Evolutionary conservation across 1,140 invertebrate genomes (phyloP), one percentile per base, ranked within the genome.

Genomic region (Anastatus disparis): DNA sequence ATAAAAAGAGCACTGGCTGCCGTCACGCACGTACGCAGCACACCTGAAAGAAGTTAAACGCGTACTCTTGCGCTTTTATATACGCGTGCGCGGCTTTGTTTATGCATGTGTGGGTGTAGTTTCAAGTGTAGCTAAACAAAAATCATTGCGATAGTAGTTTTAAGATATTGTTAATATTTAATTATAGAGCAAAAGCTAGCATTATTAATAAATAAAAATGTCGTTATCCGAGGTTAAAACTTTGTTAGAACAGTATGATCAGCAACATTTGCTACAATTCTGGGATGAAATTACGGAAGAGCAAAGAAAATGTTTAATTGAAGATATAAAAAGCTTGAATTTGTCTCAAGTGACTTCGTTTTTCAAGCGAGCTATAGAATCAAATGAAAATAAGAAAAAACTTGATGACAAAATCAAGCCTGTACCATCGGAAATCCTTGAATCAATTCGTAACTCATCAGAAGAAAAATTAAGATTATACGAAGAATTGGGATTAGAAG

Each of bases 241-340:
- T 0, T 71, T 75, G 50, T 35, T 84, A 0, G 22, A 59, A 10
- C 69, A 74, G 9, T 77, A 77, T 35, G 27, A 74, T 8, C 97
- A 99, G 86, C 90, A 93, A 62, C 96, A 98, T 83, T 85, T 98
- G 67, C 81, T 98, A 8, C 88, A 91, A 76, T 98, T 94, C 84
- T 97, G 93, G 93, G 87, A 92, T 69, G 87, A 91, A 70, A 79
- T 98, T 2, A 86, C 84, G 22, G 86, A 91, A 7, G 85, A 90
- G 52, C 89, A 97, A 76, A 89, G 88, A 70, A 76, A 88, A 38
- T 76, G 85, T 26, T 82, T 94, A 40, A 76, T 85, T 2, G 76
- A 85, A 13, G 93, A 94, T 77, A 87, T 94, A 29, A 75, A 81
- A 3, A 88, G 90, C 74, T 80, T 93, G 68, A 87, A 93, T 83